A percentile compares a stretch with the other conserved stretches of the same genome.
Evolutionary conservation across 2,113 vertebrate species (phyloP).

Genomic region (Antechinus flavipes): DNA sequence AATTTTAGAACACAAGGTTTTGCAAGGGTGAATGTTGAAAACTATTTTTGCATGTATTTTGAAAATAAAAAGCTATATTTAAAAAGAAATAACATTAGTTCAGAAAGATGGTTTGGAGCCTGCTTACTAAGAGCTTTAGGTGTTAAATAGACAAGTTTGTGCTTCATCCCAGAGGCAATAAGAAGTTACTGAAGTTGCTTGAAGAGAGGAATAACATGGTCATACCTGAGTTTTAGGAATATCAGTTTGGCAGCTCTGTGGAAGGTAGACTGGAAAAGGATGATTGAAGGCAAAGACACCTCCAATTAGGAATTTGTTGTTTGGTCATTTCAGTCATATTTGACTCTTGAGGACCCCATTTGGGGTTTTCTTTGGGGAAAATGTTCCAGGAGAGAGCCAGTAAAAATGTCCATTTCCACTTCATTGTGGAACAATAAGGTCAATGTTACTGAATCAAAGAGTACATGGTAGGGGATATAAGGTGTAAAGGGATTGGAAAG

Average conservation of each 20-base stretch:
- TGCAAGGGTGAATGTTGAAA: too few species aligned
- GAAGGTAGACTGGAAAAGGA: background rate
- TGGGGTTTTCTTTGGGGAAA: background rate
- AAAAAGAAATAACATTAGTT: background rate
- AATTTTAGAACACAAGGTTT: too few species aligned
- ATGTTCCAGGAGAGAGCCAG: too few species aligned
- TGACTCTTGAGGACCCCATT: background rate
- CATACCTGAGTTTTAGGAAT: background rate
- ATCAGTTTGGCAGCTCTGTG: background rate
- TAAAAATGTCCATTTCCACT: too few species aligned
- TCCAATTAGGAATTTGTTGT: background rate
- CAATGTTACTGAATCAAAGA: too few species aligned
- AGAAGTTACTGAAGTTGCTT: background rate
- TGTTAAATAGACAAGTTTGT: background rate
- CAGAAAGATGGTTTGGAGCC: background rate
- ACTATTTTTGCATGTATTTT: too few species aligned
- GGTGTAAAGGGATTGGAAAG: too few species aligned
- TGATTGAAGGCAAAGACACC: background rate
- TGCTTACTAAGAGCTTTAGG: background rate
- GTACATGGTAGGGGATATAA: too few species aligned
- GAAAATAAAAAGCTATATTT: too few species aligned
- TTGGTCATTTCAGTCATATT: background rate
- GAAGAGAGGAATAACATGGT: background rate
- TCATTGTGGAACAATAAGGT: too few species aligned
- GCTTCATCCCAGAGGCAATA: background rate